Percentiles rank a stretch among this genome's conserved stretches.
Conservation (phyloP, 1,140 invertebrate genomes). For the Macrobrachium rosenbergii region DNA sequence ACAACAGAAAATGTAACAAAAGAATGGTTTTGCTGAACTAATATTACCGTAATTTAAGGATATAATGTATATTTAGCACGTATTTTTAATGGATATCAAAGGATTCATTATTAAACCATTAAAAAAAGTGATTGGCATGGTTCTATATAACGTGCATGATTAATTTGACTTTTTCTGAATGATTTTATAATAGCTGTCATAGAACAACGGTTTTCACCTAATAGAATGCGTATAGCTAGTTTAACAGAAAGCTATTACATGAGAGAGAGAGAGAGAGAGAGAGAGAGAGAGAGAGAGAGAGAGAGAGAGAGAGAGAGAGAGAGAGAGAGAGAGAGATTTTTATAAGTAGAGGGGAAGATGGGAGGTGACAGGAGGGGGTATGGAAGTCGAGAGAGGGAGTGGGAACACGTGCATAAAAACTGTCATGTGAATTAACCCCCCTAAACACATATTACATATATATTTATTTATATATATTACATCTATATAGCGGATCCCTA, state of each 20-base stretch:
- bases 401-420: slow-evolving; percentile 35
- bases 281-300: slow-evolving; percentile 1
- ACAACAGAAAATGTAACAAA: slow-evolving; percentile 23
- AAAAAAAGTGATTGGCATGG: too few species aligned
- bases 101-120: too few species aligned
- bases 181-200: too few species aligned
- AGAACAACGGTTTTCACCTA: too few species aligned
- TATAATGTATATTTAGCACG: too few species aligned
- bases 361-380: neutral
- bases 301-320: slow-evolving; percentile 29
- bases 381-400: neutral
- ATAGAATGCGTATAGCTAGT: neutral
- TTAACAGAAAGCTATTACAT: neutral
- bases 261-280: slow-evolving; percentile 4
- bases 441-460: slow-evolving; percentile 29
- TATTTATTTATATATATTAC: slow-evolving; percentile 59
- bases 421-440: slow-evolving; percentile 25
- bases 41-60: neutral
- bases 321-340: slow-evolving; percentile 27
- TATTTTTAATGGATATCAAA: too few species aligned
- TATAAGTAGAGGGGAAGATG: neutral
- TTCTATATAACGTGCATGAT: too few species aligned
- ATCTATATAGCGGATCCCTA: slow-evolving; percentile 54
- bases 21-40: slow-evolving; percentile 18
- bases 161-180: too few species aligned